These are phyloP conservation scores for Cheilosia impressa DNA, from an alignment of 2,888 invertebrate genomes.

Conservation along the genomic window DNA sequence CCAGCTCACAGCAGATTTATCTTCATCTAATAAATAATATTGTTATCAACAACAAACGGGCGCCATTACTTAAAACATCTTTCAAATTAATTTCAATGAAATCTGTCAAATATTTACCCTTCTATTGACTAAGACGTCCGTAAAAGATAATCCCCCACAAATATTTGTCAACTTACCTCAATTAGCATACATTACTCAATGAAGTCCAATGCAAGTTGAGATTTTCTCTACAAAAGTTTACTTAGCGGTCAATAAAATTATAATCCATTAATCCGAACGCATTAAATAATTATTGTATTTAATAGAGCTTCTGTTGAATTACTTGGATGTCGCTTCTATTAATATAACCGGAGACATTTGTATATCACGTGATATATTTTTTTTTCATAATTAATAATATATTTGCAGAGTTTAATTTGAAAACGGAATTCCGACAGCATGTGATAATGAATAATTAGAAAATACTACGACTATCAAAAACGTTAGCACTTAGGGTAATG, in stretches of 20 bases:
- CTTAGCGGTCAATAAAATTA: not conserved
- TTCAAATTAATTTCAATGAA: conserved; percentile 2
- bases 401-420: conserved; percentile 10
- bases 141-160: conserved; percentile 21
- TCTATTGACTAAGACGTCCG: not conserved
- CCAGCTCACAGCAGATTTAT: not conserved
- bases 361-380: not conserved
- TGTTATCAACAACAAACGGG: not conserved
- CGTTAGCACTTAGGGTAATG: not conserved
- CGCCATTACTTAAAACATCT: not conserved
- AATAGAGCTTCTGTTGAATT: not conserved
- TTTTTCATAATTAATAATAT: not conserved
- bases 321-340: conserved; percentile 10
- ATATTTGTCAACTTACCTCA: conserved; percentile 6
- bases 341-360: not conserved
- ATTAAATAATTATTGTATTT: conserved; percentile 9
- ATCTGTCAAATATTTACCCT: conserved; percentile 15
- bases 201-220: not conserved
- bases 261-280: conserved; percentile 10
- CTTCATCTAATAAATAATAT: not conserved
- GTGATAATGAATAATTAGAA: conserved; percentile 21
- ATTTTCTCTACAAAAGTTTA: not conserved
- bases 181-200: conserved; percentile 41
- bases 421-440: conserved; percentile 2
- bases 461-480: not conserved